phyloP scores from a whole-genome alignment of 2,888 invertebrate species.

The Raillietiella orientalis region DNA sequence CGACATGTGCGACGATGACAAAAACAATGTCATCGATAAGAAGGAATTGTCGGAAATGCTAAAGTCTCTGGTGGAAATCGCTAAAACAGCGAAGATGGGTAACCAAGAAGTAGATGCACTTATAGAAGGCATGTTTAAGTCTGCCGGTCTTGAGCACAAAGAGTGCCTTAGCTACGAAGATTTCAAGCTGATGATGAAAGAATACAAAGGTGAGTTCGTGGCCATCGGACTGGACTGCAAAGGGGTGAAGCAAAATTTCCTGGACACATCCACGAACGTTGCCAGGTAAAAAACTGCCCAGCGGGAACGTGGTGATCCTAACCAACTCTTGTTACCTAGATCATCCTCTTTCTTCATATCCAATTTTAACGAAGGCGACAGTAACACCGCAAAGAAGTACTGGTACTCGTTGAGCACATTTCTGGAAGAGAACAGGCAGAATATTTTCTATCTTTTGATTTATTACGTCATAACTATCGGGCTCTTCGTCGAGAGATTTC shows the following conservation, averaged over 20 bases:
- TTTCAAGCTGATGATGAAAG: conserved; percentile 83
- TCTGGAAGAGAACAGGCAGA: conserved; percentile 77
- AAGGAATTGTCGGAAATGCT: conserved; percentile 75
- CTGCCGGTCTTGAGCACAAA: conserved; percentile 62
- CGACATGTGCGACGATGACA: conserved; percentile 87
- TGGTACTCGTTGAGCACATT: conserved; percentile 68
- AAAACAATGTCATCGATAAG: conserved; percentile 76
- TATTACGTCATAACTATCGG: conserved; percentile 82
- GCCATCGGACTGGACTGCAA: conserved; percentile 80
- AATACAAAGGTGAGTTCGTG: conserved; percentile 78
- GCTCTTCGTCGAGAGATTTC: conserved; percentile 75
- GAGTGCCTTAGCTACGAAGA: conserved; percentile 64
- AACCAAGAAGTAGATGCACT: conserved; percentile 33
- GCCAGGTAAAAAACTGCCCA: conserved; percentile 24
- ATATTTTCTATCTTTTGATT: conserved; percentile 73
- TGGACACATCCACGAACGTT: conserved; percentile 75
- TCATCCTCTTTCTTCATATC: not conserved
- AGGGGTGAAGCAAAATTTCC: conserved; percentile 75
- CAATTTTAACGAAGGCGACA: not conserved
- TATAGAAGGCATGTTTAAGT: conserved; percentile 79
- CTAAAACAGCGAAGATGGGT: conserved; percentile 24
- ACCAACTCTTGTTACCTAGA: not conserved
- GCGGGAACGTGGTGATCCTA: no score
- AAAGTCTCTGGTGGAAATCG: conserved; percentile 66
- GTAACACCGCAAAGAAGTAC: conserved; percentile 27